Conservation (phyloP, 2,888 invertebrate species). For the Acleris cristana region DNA sequence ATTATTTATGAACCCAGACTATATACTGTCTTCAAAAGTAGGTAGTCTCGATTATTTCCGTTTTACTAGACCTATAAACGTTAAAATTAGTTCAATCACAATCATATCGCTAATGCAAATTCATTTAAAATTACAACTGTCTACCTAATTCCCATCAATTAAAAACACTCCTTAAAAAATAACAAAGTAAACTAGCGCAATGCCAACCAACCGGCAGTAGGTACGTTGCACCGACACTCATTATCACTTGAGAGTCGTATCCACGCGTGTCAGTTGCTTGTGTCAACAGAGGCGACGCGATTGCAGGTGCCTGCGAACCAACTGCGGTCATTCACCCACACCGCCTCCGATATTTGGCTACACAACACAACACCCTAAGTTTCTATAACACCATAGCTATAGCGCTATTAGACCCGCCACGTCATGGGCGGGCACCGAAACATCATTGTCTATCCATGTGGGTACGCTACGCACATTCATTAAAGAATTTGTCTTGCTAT, state of each 20-base stretch:
- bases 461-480: conserved; percentile 37
- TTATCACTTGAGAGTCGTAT: conserved; percentile 68
- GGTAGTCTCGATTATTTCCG: too few species aligned
- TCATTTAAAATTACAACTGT: background rate
- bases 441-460: conserved; percentile 35
- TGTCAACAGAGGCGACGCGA: conserved; percentile 74
- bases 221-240: conserved; percentile 66
- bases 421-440: conserved; percentile 44
- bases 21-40: too few species aligned
- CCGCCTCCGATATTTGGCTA: conserved; percentile 78
- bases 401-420: conserved; percentile 54
- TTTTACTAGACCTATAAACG: too few species aligned
- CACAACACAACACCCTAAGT: conserved; percentile 62
- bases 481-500: conserved; percentile 30
- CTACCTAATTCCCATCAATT: conserved; percentile 6
- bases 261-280: conserved; percentile 65
- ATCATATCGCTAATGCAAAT: background rate
- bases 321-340: conserved; percentile 72
- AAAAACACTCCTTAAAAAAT: conserved; percentile 15
- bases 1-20: too few species aligned
- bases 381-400: conserved; percentile 57
- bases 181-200: conserved; percentile 16
- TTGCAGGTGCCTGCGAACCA: conserved; percentile 72
- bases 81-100: too few species aligned
- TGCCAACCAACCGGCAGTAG: conserved; percentile 41